phyloP scores from a whole-genome alignment of 2,888 invertebrate genomes.

The Parascotia fuliginaria region DNA sequence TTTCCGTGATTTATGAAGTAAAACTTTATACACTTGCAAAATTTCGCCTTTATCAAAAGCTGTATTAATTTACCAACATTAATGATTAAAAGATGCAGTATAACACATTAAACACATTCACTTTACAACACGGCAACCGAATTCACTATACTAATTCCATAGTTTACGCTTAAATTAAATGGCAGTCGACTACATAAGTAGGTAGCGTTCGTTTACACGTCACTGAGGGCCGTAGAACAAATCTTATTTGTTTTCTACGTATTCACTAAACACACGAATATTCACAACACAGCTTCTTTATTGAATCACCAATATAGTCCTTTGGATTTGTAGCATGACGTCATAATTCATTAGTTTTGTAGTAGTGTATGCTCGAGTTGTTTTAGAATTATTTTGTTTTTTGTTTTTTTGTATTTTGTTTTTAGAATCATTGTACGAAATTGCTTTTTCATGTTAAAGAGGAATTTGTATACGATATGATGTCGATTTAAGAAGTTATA shows the following conservation, averaged over 20 bases:
- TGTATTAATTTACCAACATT: too few species aligned
- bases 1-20: too few species aligned
- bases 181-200: constrained; percentile 56
- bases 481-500: too few species aligned
- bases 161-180: constrained; percentile 48
- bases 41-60: too few species aligned
- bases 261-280: not conserved
- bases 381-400: too few species aligned
- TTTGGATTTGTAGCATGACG: not conserved
- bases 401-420: too few species aligned
- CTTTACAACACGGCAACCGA: constrained; percentile 39
- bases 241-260: not conserved
- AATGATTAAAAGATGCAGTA: constrained; percentile 7
- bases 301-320: too few species aligned
- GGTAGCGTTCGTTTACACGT: constrained; percentile 21
- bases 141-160: constrained; percentile 33
- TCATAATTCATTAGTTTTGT: not conserved
- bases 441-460: too few species aligned
- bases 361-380: too few species aligned
- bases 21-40: too few species aligned
- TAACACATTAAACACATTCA: constrained; percentile 41
- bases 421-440: too few species aligned
- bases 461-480: too few species aligned
- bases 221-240: constrained; percentile 9
- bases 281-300: not conserved